A percentile compares a stretch with the other conserved stretches of the same genome.
phyloP scores from a whole-genome alignment of 23 tunicate genomes.

The Ciona savignyi region DNA sequence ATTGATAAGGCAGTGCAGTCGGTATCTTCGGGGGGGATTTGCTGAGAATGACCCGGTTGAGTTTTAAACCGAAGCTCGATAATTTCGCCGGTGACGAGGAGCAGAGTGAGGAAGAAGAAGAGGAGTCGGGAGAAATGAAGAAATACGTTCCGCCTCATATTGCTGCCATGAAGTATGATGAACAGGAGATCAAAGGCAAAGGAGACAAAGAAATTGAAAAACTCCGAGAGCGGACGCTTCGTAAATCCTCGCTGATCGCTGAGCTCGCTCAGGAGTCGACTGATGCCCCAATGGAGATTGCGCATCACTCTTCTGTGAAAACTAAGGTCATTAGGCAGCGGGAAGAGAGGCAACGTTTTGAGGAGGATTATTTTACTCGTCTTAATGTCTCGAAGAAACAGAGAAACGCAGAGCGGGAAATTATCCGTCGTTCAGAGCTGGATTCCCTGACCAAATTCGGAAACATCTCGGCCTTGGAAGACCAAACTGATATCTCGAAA shows the following conservation, averaged over 20 bases:
- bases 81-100: conserved; percentile 20
- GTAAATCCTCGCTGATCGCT: conserved; percentile 30
- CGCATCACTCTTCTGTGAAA: conserved; percentile 14
- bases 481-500: too few species aligned
- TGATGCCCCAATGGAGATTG: conserved; percentile 28
- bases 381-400: conserved; percentile 55
- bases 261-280: conserved; percentile 36
- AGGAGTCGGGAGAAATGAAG: background rate
- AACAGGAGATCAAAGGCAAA: conserved; percentile 15
- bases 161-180: conserved; percentile 23
- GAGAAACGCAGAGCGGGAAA: conserved; percentile 17
- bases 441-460: conserved; percentile 68
- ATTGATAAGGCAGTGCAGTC: conserved; percentile 26
- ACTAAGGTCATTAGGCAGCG: conserved; percentile 11
- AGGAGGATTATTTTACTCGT: conserved; percentile 53
- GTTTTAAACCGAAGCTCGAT: conserved; percentile 24
- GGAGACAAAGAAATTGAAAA: conserved; percentile 7
- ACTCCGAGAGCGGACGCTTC: conserved; percentile 22
- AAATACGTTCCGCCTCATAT: conserved; percentile 48
- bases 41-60: conserved; percentile 16
- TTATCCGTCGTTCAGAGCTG: conserved; percentile 46
- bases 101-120: background rate
- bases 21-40: background rate
- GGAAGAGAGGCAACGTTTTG: conserved; percentile 18
- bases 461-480: conserved; percentile 35